These are phyloP conservation scores for Pheucticus melanocephalus DNA, from an alignment of 2,113 vertebrate species.

Conservation along the genomic window DNA sequence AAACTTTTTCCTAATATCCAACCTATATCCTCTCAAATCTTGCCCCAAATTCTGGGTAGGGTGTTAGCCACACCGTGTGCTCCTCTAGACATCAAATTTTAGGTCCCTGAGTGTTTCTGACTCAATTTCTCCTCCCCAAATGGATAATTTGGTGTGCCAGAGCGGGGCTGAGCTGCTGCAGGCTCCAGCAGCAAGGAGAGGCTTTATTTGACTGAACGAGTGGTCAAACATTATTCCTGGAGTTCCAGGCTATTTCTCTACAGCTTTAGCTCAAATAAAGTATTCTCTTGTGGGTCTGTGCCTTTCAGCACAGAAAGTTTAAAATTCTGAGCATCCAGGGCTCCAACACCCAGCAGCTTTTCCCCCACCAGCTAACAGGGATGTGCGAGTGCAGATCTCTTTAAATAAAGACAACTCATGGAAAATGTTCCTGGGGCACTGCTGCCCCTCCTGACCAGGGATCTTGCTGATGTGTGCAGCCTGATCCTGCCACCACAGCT, in stretches of 20 bases:
- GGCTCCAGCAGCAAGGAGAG: not conserved
- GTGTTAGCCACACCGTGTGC: not conserved
- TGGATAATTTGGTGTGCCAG: not conserved
- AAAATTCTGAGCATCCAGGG: not conserved
- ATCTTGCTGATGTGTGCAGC: not conserved
- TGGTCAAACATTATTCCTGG: not conserved
- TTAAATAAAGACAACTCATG: not conserved
- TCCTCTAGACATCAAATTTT: accelerated
- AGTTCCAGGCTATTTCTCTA: not conserved
- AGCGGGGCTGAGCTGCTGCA: not conserved
- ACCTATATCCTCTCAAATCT: not conserved
- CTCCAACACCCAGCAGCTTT: not conserved
- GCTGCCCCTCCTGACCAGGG: not conserved
- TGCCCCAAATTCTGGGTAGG: not conserved
- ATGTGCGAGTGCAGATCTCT: not conserved
- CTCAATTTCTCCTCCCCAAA: not conserved
- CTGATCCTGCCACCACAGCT: not conserved
- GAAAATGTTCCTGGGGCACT: not conserved
- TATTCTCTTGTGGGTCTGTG: not conserved
- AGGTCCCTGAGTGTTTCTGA: not conserved
- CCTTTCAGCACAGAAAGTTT: not conserved
- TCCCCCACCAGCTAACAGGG: not conserved
- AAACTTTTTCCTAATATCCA: no score
- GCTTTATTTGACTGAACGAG: not conserved
- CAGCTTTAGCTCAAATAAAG: not conserved